Base-by-base conservation (phyloP, 2,797 vertebrate genomes). In the Enteromius mattozi region DNA sequence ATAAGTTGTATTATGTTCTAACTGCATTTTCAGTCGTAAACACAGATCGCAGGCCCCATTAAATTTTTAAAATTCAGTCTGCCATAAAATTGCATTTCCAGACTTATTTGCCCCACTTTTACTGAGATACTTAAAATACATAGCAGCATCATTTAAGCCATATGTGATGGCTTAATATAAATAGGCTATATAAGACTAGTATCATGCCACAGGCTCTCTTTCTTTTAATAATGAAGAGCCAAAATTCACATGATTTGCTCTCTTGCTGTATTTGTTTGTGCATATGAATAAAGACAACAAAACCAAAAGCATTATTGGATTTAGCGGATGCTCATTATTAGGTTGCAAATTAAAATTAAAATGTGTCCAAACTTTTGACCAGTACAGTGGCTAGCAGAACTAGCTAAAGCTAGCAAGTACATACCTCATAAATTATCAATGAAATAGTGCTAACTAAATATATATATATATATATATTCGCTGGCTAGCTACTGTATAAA, bases 201-300 rank as follows among this genome's bases (percentile, higher is more conserved):
- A 42, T 37, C 59, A 61, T 81, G 66, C 81, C 72, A 86, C 66
- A 81, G 16, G 65, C 68, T 51, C 65, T 78, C n/a, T 56, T 88
- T 77, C 47, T 72, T 86, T 75, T 85, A 61, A 12, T n/a, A 59
- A 59, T 12, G 21, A 4, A 59, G n/a, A n/a, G n/a, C 56, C 56
- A 59, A 59, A 59, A 59, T 61, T 81, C 14, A 40, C 21, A 69
- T 35, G 21, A 81, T 19, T 33, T 71, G 9, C 59, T 27, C 51
- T 68, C 33, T 51, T 68, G 12, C 21, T 8, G 21, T 71, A 17
- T 66, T 35, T 35, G 33, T 68, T 54, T 54, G 9, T 3, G 6
- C 42, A 72, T 49, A 6, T 45, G 19, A 74, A 1, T 51, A 51
- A 51, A 74, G 14, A 54, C 47, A 14, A 35, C 27, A n/a, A 54